These are phyloP conservation scores for Chalcosyrphus nemorum DNA, from an alignment of 2,888 invertebrate species.

Conservation along the genomic window DNA sequence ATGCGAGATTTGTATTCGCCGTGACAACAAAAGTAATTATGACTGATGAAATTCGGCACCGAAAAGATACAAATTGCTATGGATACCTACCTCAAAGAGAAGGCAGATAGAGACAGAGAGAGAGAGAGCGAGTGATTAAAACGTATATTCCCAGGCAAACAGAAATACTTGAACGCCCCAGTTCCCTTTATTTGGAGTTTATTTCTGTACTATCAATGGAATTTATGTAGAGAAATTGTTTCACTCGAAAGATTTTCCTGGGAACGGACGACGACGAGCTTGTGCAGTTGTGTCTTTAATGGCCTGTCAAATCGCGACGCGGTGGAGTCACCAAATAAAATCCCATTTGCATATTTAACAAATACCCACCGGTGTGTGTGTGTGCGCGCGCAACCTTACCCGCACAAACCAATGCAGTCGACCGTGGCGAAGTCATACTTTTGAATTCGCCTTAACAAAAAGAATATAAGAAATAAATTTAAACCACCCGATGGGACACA, in stretches of 20 bases:
- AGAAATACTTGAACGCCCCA: background rate
- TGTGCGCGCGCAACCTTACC: slow-evolving; percentile 35
- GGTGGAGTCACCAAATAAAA: slow-evolving; percentile 37
- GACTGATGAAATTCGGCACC: slow-evolving; percentile 1
- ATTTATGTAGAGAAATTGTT: slow-evolving; percentile 41
- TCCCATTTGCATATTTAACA: slow-evolving; percentile 70
- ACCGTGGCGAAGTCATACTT: slow-evolving; percentile 55
- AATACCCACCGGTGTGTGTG: slow-evolving; percentile 47
- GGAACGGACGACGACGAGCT: slow-evolving; percentile 27
- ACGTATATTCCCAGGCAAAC: background rate
- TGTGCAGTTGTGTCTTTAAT: slow-evolving; percentile 7
- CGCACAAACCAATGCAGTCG: slow-evolving; percentile 34
- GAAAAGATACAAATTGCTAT: slow-evolving; percentile 1
- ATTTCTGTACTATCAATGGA: background rate
- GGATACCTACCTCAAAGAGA: background rate
- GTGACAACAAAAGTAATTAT: slow-evolving; percentile 23
- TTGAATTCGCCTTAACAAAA: slow-evolving; percentile 23
- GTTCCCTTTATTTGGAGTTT: slow-evolving; percentile 13
- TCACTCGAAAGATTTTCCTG: slow-evolving; percentile 66
- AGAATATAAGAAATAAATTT: slow-evolving; percentile 35
- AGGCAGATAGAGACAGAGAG: too few species aligned
- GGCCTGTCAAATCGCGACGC: slow-evolving; percentile 5
- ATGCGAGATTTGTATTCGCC: slow-evolving; percentile 16
- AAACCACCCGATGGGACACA: slow-evolving; percentile 25
- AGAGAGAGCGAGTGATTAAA: background rate